Percentiles rank a stretch among this genome's conserved stretches.
Conservation (phyloP, 2,797 vertebrate species). For the Pseudochromis fuscus region DNA sequence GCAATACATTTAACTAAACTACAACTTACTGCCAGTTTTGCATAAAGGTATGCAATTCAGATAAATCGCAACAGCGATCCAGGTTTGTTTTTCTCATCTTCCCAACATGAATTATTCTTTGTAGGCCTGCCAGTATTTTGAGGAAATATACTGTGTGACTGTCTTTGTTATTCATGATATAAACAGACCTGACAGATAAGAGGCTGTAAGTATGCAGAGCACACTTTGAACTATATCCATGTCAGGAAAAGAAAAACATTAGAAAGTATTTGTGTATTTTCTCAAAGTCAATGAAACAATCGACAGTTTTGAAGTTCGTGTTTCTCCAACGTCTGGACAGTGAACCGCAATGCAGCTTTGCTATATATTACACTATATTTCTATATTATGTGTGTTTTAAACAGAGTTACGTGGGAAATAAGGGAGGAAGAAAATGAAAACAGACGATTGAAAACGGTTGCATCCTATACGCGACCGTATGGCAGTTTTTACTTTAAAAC, state of each 20-base stretch:
- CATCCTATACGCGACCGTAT: conserved; percentile 15
- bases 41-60: neutral
- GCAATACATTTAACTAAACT: neutral
- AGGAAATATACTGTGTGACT: neutral
- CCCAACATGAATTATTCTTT: neutral
- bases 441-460: neutral
- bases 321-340: neutral
- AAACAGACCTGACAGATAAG: neutral
- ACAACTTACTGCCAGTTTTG: neutral
- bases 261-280: conserved; percentile 7
- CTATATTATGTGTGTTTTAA: neutral
- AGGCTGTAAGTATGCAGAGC: neutral
- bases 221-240: neutral
- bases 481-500: conserved; percentile 27
- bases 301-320: neutral
- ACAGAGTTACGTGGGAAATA: neutral
- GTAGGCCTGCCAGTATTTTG: neutral
- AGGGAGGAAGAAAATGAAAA: neutral
- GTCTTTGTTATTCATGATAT: neutral
- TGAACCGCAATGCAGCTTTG: neutral
- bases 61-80: neutral
- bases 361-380: neutral
- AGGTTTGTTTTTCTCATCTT: neutral
- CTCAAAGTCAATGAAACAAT: neutral
- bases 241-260: neutral